These are phyloP conservation scores for Arion vulgaris DNA, from an alignment of 1,140 invertebrate genomes.

Conservation along the genomic window DNA sequence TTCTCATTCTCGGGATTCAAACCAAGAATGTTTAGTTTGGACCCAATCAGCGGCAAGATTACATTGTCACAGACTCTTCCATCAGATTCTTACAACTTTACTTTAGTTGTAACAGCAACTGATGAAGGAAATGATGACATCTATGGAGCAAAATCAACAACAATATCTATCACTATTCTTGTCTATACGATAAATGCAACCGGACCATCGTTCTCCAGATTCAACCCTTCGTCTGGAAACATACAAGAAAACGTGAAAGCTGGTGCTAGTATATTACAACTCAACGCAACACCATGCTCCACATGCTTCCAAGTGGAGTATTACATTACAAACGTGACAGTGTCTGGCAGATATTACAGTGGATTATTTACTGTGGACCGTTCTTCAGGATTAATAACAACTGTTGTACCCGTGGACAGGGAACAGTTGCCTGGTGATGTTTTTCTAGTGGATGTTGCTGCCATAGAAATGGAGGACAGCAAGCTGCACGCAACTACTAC, in stretches of 20 bases:
- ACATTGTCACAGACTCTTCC: constrained; percentile 55
- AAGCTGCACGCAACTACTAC: constrained; percentile 78
- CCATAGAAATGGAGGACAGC: constrained; percentile 70
- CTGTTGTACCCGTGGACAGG: constrained; percentile 38
- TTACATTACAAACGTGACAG: constrained; percentile 40
- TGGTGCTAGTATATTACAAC: constrained; percentile 66
- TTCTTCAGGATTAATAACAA: constrained; percentile 39
- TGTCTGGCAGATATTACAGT: constrained; percentile 68
- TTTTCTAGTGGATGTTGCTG: constrained; percentile 44
- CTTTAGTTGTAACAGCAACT: constrained; percentile 86
- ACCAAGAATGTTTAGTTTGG: constrained; percentile 68
- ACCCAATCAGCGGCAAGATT: constrained; percentile 67
- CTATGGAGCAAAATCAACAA: constrained; percentile 42
- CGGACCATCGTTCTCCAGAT: constrained; percentile 62
- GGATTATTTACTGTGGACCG: constrained; percentile 69
- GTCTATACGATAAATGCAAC: constrained; percentile 49
- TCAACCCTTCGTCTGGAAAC: constrained; percentile 80
- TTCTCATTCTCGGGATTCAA: constrained; percentile 88
- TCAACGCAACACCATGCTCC: constrained; percentile 74
- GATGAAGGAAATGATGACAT: constrained; percentile 81
- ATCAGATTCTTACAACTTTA: constrained; percentile 77
- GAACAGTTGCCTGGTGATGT: constrained; percentile 37
- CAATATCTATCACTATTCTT: constrained; percentile 53
- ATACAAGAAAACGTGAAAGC: constrained; percentile 84
- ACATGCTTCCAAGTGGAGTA: constrained; percentile 78